Evolutionary conservation across 2,113 vertebrate genomes (phyloP).

Genomic region (Centropristis striata): DNA sequence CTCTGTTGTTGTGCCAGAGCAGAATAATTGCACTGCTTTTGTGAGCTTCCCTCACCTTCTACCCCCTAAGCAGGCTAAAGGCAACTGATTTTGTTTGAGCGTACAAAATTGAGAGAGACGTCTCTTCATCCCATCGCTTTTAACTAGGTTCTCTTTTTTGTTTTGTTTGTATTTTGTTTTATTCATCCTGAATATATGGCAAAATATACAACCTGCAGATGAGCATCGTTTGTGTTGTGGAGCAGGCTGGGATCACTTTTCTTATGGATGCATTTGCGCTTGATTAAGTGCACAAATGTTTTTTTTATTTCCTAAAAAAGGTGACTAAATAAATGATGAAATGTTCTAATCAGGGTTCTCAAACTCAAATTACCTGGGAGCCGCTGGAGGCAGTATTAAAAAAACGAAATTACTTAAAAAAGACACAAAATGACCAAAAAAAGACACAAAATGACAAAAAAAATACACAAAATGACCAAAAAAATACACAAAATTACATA

Average conservation of each 20-base stretch:
- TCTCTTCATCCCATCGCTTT: constrained; percentile 79
- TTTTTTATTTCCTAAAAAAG: background rate
- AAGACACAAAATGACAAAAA: too few species aligned
- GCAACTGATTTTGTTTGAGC: constrained; percentile 84
- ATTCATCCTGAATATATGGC: constrained; percentile 60
- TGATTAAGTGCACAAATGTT: background rate
- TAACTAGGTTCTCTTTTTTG: constrained; percentile 72
- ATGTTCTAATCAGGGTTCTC: too few species aligned
- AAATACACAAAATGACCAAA: too few species aligned
- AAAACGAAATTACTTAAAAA: too few species aligned
- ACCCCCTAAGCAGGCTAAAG: constrained; percentile 87
- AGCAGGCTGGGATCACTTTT: constrained; percentile 23
- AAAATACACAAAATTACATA: too few species aligned
- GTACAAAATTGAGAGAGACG: constrained; percentile 86
- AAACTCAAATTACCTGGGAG: too few species aligned
- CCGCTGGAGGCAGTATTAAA: too few species aligned
- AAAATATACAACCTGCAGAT: constrained; percentile 61
- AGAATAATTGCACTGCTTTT: constrained; percentile 85
- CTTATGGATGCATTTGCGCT: background rate
- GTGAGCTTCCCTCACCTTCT: constrained; percentile 86
- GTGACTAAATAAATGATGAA: background rate
- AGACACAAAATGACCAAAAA: too few species aligned
- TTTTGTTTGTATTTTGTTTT: constrained; percentile 66
- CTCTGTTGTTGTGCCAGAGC: constrained; percentile 87
- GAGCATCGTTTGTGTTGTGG: constrained; percentile 38